phyloP scores from a whole-genome alignment of 1,140 invertebrate genomes.

The Popillia japonica region DNA sequence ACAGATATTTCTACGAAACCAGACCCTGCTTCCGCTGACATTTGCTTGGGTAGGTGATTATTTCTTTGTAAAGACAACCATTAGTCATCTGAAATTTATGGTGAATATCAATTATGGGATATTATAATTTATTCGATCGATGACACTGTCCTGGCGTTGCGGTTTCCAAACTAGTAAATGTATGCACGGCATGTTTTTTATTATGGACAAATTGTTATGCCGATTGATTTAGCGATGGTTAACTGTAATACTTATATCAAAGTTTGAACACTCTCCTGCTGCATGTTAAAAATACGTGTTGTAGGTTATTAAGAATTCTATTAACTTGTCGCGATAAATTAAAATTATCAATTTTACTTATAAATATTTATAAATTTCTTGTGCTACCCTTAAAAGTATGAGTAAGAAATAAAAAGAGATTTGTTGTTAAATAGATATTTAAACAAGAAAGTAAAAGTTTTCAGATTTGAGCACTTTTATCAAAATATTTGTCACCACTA shows the following conservation, averaged over 20 bases:
- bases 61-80: neutral
- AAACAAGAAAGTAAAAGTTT: no score
- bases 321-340: no score
- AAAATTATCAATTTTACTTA: no score
- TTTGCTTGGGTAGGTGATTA: neutral
- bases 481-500: no score
- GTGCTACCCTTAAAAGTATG: no score
- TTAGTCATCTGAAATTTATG: conserved; percentile 22
- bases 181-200: neutral
- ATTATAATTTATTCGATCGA: neutral
- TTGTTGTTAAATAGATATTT: no score
- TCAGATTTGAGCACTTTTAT: no score
- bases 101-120: conserved; percentile 15
- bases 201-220: neutral
- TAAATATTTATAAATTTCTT: no score
- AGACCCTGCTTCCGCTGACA: neutral
- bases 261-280: neutral
- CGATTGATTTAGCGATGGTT: no score
- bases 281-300: no score
- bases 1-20: neutral
- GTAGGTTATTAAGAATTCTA: no score
- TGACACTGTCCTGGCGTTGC: neutral
- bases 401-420: no score
- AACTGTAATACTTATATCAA: neutral
- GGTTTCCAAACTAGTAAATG: neutral